A percentile compares a stretch with the other conserved stretches of the same genome.
Conservation (phyloP, 2,113 vertebrate genomes). For the Xenotilapia longispinis region DNA sequence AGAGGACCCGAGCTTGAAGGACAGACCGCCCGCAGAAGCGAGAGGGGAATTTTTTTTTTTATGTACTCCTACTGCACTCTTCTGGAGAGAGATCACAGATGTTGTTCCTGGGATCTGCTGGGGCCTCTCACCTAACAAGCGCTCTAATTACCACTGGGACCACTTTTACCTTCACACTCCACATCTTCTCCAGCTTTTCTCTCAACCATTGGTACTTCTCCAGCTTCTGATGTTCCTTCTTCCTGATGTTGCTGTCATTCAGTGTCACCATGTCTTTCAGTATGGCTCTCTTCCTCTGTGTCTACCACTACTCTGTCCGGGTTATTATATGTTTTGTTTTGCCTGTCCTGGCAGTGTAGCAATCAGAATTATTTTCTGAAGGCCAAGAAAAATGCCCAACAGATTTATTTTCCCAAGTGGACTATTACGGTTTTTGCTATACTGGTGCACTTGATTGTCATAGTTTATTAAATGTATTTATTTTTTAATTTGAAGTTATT, state of each 20-base stretch:
- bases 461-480: neutral
- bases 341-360: neutral
- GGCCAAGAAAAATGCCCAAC: neutral
- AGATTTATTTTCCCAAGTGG: neutral
- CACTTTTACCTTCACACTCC: too few relatives aligned
- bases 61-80: neutral
- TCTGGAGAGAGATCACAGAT: neutral
- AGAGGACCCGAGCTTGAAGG: neutral
- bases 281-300: too few relatives aligned
- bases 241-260: too few relatives aligned
- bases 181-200: too few relatives aligned
- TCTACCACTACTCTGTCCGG: neutral
- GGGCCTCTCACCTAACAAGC: too few relatives aligned
- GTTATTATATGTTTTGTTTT: neutral
- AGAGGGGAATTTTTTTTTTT: neutral
- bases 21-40: neutral
- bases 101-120: too few relatives aligned
- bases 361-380: neutral
- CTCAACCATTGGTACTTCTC: too few relatives aligned
- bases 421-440: neutral
- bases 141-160: too few relatives aligned
- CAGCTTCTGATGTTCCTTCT: too few relatives aligned
- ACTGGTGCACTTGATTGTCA: neutral
- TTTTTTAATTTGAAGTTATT: neutral
- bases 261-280: too few relatives aligned